phyloP scores from a whole-genome alignment of 2,797 vertebrate genomes.

The Chiloscyllium punctatum region DNA sequence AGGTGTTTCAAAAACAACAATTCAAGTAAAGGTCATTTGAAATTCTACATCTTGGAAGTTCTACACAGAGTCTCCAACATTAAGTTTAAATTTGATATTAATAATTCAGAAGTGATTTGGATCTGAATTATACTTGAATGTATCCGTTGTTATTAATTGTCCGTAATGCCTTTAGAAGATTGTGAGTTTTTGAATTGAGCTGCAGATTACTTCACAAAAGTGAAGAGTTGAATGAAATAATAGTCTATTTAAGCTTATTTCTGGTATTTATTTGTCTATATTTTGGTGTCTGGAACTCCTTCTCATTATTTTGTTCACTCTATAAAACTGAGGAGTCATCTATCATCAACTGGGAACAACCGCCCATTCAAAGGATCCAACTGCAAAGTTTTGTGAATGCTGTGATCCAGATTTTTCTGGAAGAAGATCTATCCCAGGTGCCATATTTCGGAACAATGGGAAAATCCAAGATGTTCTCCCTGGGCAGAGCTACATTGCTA shows the following conservation, averaged over 20 bases:
- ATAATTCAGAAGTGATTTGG: not conserved
- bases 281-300: not conserved
- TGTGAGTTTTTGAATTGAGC: not conserved
- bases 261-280: not conserved
- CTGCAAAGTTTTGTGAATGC: not conserved
- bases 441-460: not conserved
- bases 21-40: not conserved
- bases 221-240: not conserved
- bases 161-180: not conserved
- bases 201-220: not conserved
- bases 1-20: not conserved
- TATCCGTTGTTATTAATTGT: not conserved
- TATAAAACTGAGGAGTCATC: not conserved
- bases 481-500: not conserved
- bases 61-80: not conserved
- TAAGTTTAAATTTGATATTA: not conserved
- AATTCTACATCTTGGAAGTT: not conserved
- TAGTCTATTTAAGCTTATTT: not conserved
- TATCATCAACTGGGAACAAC: not conserved
- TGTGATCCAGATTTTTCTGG: not conserved
- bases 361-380: not conserved
- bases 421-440: not conserved
- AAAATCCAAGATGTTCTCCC: not conserved
- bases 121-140: not conserved
- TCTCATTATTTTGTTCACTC: not conserved